These are phyloP conservation scores for Cottoperca gobio DNA, from an alignment of 2,797 vertebrate genomes.

Conservation along the genomic window DNA sequence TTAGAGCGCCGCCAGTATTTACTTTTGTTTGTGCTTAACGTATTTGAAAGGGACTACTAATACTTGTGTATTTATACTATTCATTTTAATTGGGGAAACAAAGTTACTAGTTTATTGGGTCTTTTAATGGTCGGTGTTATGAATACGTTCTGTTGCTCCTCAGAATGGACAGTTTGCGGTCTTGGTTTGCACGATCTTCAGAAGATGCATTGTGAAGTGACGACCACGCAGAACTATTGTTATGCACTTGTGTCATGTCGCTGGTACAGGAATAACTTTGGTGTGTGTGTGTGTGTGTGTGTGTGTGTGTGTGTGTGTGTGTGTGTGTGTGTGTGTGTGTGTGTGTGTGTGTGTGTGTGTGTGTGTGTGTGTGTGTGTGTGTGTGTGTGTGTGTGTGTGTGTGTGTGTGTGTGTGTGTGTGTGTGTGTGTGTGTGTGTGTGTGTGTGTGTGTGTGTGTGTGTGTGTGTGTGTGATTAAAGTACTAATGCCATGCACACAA, in stretches of 20 bases:
- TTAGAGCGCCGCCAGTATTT: constrained; percentile 46
- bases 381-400: too few relatives aligned
- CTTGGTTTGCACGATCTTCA: constrained; percentile 71
- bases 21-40: constrained; percentile 64
- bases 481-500: constrained; percentile 33
- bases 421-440: too few relatives aligned
- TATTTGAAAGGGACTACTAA: constrained; percentile 77
- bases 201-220: constrained; percentile 65
- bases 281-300: too few relatives aligned
- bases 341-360: too few relatives aligned
- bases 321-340: too few relatives aligned
- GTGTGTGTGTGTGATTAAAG: too few relatives aligned
- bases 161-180: constrained; percentile 53
- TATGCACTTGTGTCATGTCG: constrained; percentile 68
- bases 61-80: constrained; percentile 63
- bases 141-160: constrained; percentile 56
- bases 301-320: too few relatives aligned
- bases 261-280: constrained; percentile 47
- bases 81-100: constrained; percentile 56
- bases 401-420: too few relatives aligned
- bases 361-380: too few relatives aligned
- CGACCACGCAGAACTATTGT: constrained; percentile 58
- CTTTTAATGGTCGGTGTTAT: constrained; percentile 70
- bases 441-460: too few relatives aligned
- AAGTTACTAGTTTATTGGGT: constrained; percentile 60